Evolutionary conservation across 2,888 invertebrate genomes (phyloP).

Genomic region (Tipula lateralis): DNA sequence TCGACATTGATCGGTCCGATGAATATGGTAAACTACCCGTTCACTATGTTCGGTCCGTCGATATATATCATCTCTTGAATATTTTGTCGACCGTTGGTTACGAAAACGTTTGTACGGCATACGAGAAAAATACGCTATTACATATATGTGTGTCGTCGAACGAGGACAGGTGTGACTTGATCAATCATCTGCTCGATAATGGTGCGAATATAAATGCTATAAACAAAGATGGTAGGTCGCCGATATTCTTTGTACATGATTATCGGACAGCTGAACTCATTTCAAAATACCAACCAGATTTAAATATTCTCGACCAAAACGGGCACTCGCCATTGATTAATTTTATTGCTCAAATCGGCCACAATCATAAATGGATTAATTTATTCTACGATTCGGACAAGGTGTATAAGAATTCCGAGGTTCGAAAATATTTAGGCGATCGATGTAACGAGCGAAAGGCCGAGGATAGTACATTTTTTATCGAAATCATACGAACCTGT

Average conservation of each 20-base stretch:
- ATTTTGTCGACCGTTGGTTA: neutral
- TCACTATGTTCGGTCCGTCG: neutral
- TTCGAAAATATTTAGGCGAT: neutral
- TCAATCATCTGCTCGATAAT: neutral
- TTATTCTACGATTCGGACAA: neutral
- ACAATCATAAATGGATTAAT: neutral
- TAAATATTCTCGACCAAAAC: too few relatives aligned
- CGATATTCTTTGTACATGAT: too few relatives aligned
- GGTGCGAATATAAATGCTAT: too few relatives aligned
- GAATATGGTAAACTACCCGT: neutral
- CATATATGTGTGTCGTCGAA: neutral
- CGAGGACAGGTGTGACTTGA: neutral
- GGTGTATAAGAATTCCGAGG: neutral
- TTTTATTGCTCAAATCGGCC: neutral
- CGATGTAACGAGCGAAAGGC: neutral
- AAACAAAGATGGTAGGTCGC: too few relatives aligned
- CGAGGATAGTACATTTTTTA: neutral
- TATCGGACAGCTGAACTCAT: too few relatives aligned
- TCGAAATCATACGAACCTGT: neutral
- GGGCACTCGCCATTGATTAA: too few relatives aligned
- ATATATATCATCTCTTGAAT: neutral
- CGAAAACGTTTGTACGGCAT: neutral
- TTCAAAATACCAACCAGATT: too few relatives aligned
- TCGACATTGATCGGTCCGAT: neutral
- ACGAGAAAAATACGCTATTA: neutral